Evolutionary conservation across 2,797 vertebrate genomes (phyloP).

Genomic region (Enteromius fasciolatus): DNA sequence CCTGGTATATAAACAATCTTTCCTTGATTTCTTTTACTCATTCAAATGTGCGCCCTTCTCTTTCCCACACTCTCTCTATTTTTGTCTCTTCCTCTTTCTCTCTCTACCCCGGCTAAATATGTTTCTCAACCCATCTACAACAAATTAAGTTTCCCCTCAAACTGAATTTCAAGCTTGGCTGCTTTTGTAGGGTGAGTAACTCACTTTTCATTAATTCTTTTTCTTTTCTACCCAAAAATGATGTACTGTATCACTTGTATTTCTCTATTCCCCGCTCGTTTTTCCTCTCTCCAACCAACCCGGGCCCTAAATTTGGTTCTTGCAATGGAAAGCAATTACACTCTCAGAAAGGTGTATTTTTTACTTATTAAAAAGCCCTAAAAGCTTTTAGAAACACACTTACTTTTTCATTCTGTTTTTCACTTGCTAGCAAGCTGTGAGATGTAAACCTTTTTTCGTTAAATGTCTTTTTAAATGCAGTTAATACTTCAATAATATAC

Average conservation of each 20-base stretch:
- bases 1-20: slow-evolving; percentile 51
- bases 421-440: neutral
- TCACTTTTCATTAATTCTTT: slow-evolving; percentile 97
- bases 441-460: neutral
- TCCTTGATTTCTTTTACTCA: slow-evolving; percentile 61
- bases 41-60: neutral
- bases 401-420: slow-evolving; percentile 76
- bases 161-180: slow-evolving; percentile 98
- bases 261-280: slow-evolving; percentile 60
- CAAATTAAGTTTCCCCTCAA: slow-evolving; percentile 97
- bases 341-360: slow-evolving; percentile 90
- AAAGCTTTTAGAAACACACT: slow-evolving; percentile 84
- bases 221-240: slow-evolving; percentile 85
- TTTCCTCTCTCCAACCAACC: slow-evolving; percentile 61
- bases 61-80: slow-evolving; percentile 8
- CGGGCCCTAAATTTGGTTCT: slow-evolving; percentile 81
- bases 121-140: slow-evolving; percentile 96
- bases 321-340: slow-evolving; percentile 92
- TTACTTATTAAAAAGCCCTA: slow-evolving; percentile 93
- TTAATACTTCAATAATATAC: too few species aligned
- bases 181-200: slow-evolving; percentile 90
- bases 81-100: slow-evolving; percentile 31
- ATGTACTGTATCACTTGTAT: slow-evolving; percentile 88
- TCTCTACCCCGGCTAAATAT: slow-evolving; percentile 86
- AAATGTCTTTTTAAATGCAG: neutral